Evolutionary conservation across 2,113 vertebrate species (phyloP).

Genomic region (Oryzias javanicus): DNA sequence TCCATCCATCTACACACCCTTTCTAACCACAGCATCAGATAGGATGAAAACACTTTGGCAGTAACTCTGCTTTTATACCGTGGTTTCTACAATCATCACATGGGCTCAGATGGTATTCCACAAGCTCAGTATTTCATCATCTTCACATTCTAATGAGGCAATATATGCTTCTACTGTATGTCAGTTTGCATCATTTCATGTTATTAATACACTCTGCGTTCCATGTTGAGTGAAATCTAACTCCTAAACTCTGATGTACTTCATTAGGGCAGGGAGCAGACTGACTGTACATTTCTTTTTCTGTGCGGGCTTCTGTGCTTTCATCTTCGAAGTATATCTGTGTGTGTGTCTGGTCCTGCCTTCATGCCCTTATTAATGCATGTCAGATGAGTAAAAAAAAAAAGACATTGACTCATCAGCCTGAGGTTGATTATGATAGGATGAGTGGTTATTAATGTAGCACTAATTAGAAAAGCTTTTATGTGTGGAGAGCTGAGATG

Average conservation of each 20-base stretch:
- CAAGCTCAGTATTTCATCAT: conserved; percentile 58
- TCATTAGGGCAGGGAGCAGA: conserved; percentile 57
- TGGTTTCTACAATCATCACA: conserved; percentile 43
- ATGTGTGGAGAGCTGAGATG: conserved; percentile 49
- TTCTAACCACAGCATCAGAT: conserved; percentile 56
- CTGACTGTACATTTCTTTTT: conserved; percentile 39
- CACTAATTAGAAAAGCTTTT: conserved; percentile 67
- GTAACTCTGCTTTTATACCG: conserved; percentile 33
- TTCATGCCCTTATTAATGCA: neutral
- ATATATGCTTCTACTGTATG: conserved; percentile 43
- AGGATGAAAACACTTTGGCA: conserved; percentile 60
- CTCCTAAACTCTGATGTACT: conserved; percentile 47
- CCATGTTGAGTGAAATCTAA: conserved; percentile 46
- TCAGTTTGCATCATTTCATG: conserved; percentile 62
- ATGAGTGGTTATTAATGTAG: conserved; percentile 67
- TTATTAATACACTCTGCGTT: conserved; percentile 48
- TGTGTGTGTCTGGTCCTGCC: conserved; percentile 10
- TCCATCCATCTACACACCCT: conserved; percentile 65
- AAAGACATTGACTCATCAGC: conserved; percentile 2
- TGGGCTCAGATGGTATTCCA: conserved; percentile 45
- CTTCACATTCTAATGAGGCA: conserved; percentile 60
- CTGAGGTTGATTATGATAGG: conserved; percentile 57
- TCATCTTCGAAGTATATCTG: conserved; percentile 39
- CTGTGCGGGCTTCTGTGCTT: conserved; percentile 33
- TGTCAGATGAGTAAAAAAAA: conserved; percentile 35